These are phyloP conservation scores for Berghia stephanieae DNA, from an alignment of 1,140 invertebrate genomes.

Conservation along the genomic window DNA sequence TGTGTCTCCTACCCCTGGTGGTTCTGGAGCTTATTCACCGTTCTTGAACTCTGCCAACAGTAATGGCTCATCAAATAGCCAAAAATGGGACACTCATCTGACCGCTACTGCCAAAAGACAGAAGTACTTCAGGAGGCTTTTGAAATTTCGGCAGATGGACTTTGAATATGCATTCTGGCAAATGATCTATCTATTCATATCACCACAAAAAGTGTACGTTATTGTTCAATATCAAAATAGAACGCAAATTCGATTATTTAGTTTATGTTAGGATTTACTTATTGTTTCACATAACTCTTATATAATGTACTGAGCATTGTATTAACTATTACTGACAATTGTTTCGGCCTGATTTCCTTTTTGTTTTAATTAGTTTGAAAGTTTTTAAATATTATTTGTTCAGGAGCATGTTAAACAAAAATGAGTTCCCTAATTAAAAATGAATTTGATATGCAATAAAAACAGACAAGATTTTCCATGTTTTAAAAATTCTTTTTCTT, in stretches of 20 bases:
- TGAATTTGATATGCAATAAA: too few relatives aligned
- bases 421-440: too few relatives aligned
- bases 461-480: too few relatives aligned
- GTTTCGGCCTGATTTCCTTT: too few relatives aligned
- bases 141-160: constrained; percentile 97
- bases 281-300: too few relatives aligned
- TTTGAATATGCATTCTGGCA: constrained; percentile 99
- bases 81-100: constrained; percentile 47
- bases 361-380: too few relatives aligned
- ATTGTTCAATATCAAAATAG: not conserved
- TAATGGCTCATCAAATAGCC: constrained; percentile 24
- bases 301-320: too few relatives aligned
- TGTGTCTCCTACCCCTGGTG: constrained; percentile 44
- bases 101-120: constrained; percentile 88
- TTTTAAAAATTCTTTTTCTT: too few relatives aligned
- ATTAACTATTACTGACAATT: too few relatives aligned
- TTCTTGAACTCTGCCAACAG: constrained; percentile 37
- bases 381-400: too few relatives aligned
- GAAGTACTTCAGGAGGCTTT: constrained; percentile 88
- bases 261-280: too few relatives aligned
- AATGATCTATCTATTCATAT: constrained; percentile 94
- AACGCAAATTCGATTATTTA: not conserved
- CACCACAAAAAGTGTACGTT: constrained; percentile 92
- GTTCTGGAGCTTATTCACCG: constrained; percentile 41
- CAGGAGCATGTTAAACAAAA: too few relatives aligned